Evolutionary conservation across 2,888 invertebrate species (phyloP).

Genomic region (Piscicola geometra): DNA sequence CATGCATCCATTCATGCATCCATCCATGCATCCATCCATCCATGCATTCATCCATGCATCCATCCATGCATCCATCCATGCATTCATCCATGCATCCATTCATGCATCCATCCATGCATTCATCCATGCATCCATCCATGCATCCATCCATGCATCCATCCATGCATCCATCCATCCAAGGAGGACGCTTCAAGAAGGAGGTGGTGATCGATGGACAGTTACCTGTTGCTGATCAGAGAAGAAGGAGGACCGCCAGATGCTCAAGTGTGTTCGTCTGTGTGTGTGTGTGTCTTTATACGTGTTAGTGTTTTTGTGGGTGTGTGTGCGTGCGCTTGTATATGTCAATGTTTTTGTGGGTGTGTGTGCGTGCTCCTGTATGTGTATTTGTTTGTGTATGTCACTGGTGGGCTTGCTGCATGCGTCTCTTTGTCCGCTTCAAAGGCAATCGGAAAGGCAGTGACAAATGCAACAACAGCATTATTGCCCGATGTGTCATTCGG

Average conservation of each 20-base stretch:
- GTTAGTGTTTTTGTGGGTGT: not conserved
- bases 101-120: not conserved
- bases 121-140: not conserved
- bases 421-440: too few species aligned
- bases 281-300: not conserved
- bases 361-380: too few species aligned
- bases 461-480: too few species aligned
- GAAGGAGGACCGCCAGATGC: conserved; percentile 93
- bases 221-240: conserved; percentile 88
- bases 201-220: conserved; percentile 89
- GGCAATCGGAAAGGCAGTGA: too few species aligned
- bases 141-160: not conserved
- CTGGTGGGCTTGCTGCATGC: too few species aligned
- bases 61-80: not conserved
- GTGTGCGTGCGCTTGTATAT: not conserved
- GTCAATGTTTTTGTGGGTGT: too few species aligned
- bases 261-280: conserved; percentile 67
- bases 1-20: not conserved
- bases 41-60: not conserved
- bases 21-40: not conserved
- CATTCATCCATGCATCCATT: not conserved
- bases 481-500: too few species aligned
- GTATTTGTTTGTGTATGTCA: too few species aligned
- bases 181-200: conserved; percentile 97
- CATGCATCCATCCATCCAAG: conserved; percentile 46